Conservation (phyloP, 2,113 vertebrate species). For the Macrotis lagotis region DNA sequence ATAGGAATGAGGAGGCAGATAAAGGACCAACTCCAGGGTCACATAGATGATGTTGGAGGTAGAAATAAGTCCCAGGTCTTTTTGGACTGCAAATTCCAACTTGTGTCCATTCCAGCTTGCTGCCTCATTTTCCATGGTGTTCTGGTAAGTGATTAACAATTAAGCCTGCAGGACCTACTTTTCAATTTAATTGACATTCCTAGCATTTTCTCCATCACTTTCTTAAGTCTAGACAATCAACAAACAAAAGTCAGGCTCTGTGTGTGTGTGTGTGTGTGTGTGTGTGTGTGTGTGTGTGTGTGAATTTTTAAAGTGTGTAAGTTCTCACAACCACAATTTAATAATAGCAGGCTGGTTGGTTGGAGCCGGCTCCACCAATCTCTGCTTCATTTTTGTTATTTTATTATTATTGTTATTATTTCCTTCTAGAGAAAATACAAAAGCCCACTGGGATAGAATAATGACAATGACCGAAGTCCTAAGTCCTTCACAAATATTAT, state of each 20-base stretch:
- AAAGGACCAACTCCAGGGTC: not conserved
- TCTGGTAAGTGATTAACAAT: not conserved
- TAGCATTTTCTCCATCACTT: not conserved
- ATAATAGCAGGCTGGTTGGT: not conserved
- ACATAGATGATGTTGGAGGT: not conserved
- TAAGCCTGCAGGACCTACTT: not conserved
- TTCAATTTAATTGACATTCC: not conserved
- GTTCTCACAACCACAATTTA: not conserved
- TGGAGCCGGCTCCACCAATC: not conserved
- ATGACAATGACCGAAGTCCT: not conserved
- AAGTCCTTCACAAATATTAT: not conserved
- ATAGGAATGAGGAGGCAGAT: too few species aligned
- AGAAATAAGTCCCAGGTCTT: not conserved
- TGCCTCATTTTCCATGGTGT: not conserved
- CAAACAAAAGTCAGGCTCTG: not conserved
- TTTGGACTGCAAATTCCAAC: not conserved
- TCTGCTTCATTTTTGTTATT: not conserved
- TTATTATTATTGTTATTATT: not conserved
- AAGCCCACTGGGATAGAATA: not conserved
- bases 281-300: not conserved
- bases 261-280: not conserved
- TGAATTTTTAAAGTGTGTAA: not conserved
- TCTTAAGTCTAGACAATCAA: not conserved
- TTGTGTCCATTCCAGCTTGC: not conserved
- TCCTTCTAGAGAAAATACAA: not conserved